Evolutionary conservation across 2,113 vertebrate genomes (phyloP), one percentile per base, ranked within the genome.

Genomic region (Sylvia atricapilla): DNA sequence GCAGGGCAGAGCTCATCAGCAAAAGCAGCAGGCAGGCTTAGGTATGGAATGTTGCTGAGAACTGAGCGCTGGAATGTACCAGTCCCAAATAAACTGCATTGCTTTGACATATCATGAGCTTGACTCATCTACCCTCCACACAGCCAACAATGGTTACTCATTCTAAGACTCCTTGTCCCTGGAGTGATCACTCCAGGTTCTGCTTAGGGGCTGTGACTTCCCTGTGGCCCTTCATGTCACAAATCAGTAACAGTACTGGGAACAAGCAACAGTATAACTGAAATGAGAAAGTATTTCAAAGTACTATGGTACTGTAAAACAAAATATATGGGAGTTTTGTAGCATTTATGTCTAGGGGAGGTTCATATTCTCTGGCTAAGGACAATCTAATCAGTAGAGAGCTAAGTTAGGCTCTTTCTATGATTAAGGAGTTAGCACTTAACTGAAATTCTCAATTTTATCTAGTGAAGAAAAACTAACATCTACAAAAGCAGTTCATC

Each of bases 91-190:
- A 39, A 90, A 37, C 25, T 13, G 16, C 13, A 16, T 47, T 88
- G 35, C 35, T 88, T 85, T 13, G 5, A 20, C 13, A 3, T 72
- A 10, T 35, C 0, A 0, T 33, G 52, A 79, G 33, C 50, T 64
- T 43, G 39, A 76, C 14, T 47, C 35, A 39, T 37, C 25, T 43
- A 13, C 33, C 13, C 52, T 79, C 47, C 10, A 5, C 13, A 6
- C 37, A 2, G 12, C 7, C 0, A 0, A 13, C 8, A 84, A 12
- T 0, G 6, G 6, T 66, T 46, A 43, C 15, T 87, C 33, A 11
- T 55, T 24, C 4, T 46, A 15, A 62, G 30, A 13, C 33, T 59
- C n/a, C 47, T 18, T 24, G 21, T 86, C 24, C 21, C 39, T 60
- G 8, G 68, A 30, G 9, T 31, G 49, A 41, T 90, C 39, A 35